Evolutionary conservation across 2,797 vertebrate species (phyloP), one percentile per base, ranked within the genome.

Genomic region (Xenentodon cancila): DNA sequence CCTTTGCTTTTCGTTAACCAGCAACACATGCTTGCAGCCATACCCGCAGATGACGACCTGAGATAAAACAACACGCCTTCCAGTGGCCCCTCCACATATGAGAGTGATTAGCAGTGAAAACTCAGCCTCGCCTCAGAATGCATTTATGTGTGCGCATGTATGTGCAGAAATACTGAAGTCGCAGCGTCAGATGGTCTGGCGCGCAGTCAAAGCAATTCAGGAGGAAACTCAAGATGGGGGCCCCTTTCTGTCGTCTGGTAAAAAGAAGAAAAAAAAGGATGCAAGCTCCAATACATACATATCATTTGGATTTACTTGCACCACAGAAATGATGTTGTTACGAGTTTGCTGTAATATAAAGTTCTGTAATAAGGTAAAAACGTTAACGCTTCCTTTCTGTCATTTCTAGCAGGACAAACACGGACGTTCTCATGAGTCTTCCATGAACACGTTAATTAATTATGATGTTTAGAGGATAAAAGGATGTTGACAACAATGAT

Each of bases 31-130:
- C 60, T 76, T 7, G 4, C 75, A 59, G 79, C 64, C 48, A 25
- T 56, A 68, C 25, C 53, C 66, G 9, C 56, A 42, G 51, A 84
- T 56, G 72, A 78, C 56, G 82, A 86, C 53, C 82, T 83, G 68
- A 86, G 73, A 68, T 87, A 83, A 65, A 85, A 81, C 70, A 84
- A 73, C 73, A 73, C 27, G 71, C 70, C 68, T 81, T 58, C 70
- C 57, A 58, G 64, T 62, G 65, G 82, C 74, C 79, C 66, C 79
- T 57, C 53, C 62, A 85, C 90, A 91, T 78, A 81, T 87, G 86
- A 87, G 73, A 89, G 76, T 73, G 76, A 88, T 91, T 89, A 90
- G 71, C 64, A 75, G 74, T 0, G 5, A 84, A 77, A 86, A 81
- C 73, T 70, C 77, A 27, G 56, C 64, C 49, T 59, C 59, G 56